A percentile compares a stretch with the other conserved stretches of the same genome.
These are phyloP conservation scores for Brienomyrus longianalis DNA, from an alignment of 2,113 vertebrate species.

Conservation along the genomic window DNA sequence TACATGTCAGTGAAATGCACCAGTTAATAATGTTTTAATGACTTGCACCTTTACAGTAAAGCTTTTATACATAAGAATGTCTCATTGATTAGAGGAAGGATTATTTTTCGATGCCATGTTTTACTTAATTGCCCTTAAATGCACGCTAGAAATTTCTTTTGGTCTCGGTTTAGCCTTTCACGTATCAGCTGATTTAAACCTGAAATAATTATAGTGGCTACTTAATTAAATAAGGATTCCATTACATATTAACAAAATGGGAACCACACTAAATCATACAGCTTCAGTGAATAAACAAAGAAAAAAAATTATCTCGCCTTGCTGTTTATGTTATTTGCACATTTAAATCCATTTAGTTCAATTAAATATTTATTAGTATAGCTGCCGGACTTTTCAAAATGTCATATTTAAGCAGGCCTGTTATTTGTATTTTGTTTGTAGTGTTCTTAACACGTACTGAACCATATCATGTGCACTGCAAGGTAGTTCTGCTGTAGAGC, in stretches of 20 bases:
- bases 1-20: background rate
- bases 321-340: background rate
- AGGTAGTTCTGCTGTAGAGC: background rate
- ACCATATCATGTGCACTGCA: too few species aligned
- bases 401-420: too few species aligned
- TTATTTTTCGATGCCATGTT: background rate
- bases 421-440: too few species aligned
- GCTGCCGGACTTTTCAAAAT: too few species aligned
- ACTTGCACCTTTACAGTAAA: background rate
- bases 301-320: background rate
- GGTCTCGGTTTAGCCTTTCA: background rate
- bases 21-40: background rate
- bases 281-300: background rate
- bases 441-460: too few species aligned
- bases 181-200: background rate
- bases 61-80: background rate
- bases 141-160: background rate
- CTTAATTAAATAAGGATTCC: too few species aligned
- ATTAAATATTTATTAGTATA: background rate
- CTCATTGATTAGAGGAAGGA: background rate
- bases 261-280: background rate
- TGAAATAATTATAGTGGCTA: background rate
- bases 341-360: background rate
- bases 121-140: background rate
- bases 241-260: background rate